Base-by-base conservation (phyloP, 2,797 vertebrate species). In the Cyclopterus lumpus region DNA sequence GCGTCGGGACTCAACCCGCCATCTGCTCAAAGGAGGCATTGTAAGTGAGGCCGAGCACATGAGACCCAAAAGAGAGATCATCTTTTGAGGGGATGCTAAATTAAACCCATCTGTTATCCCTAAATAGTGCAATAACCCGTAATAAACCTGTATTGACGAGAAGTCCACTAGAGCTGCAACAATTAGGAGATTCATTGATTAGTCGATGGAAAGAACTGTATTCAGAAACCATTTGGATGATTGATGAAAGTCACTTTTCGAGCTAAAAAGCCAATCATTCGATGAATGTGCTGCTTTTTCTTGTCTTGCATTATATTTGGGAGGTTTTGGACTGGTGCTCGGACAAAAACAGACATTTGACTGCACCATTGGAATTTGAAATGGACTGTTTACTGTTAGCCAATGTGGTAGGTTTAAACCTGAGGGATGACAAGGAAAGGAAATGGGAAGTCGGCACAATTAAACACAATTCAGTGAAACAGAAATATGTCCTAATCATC, bases 21-120 rank as follows among this genome's bases (percentile, higher is more conserved):
- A 87, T 90, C 82, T 91, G 91, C 75, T 85, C 70, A 82, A 88
- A 75, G 77, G 81, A 85, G 30, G 67, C 84, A 48, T 73, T 85
- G 77, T 77, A 10, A 77, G 40, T 11, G 16, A 46, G 71, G 38
- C 55, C 6, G 40, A 82, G 57, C 80, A 84, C 62, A 44, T 32
- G 73, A 72, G 63, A 30, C 55, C 48, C n/a, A 12, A 70, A 24
- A 72, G 51, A 53, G 26, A 30, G 51, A 42, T 8, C 2, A 22
- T 79, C 14, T 53, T 58, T 70, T 5, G 6, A 66, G 6, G n/a
- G 58, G 22, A 65, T 20, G 71, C 16, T 26, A 2, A 70, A 67
- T 54, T 11, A 66, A 70, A 57, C 32, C 15, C 48, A 46, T 44
- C 51, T 58, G 66, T 65, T 40, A 24, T 48, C 61, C 8, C 22